These are phyloP conservation scores for Oreocharis arfaki DNA, from an alignment of 2,113 vertebrate genomes.

Conservation along the genomic window DNA sequence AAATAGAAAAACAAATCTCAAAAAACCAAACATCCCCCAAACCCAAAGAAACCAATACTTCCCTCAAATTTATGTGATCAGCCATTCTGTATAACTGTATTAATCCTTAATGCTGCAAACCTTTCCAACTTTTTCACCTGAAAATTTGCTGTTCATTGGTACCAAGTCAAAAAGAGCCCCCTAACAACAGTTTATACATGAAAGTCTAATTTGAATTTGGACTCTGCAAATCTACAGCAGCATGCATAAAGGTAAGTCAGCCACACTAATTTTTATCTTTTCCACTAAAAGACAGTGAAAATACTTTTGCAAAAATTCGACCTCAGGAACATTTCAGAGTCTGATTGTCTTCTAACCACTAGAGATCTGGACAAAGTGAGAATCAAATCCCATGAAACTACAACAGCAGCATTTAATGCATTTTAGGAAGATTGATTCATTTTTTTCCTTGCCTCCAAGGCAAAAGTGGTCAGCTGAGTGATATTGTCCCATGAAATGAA, in stretches of 20 bases:
- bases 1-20: not conserved
- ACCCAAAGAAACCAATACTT: not conserved
- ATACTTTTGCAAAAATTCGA: not conserved
- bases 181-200: not conserved
- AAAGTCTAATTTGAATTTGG: not conserved
- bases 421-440: not conserved
- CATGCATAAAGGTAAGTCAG: not conserved
- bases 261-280: not conserved
- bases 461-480: not conserved
- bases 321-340: not conserved
- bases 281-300: not conserved
- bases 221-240: not conserved
- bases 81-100: not conserved
- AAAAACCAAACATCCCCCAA: not conserved
- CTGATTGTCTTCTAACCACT: not conserved
- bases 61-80: not conserved
- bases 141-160: not conserved
- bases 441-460: not conserved
- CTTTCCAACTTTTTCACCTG: not conserved
- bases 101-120: not conserved
- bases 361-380: not conserved
- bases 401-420: not conserved
- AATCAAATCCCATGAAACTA: not conserved
- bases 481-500: not conserved
- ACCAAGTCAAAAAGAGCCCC: not conserved